Evolutionary conservation across 2,113 vertebrate genomes (phyloP), one percentile per base, ranked within the genome.

Genomic region (Excalfactoria chinensis): DNA sequence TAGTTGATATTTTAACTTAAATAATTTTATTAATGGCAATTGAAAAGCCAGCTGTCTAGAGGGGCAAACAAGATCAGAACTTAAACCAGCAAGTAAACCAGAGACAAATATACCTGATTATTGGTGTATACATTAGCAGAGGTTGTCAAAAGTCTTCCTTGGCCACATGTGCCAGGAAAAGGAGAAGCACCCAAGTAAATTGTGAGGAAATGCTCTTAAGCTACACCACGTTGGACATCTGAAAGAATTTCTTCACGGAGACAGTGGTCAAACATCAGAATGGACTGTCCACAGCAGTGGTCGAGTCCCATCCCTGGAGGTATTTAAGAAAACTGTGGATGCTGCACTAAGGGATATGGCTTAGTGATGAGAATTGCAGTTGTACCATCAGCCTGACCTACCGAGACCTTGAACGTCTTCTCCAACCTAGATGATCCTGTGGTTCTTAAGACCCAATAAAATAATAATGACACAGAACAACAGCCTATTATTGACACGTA

Each of bases 81-180:
- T n/a, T 28, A 34, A 75, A 73, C 5, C 26, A 78, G 22, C 44
- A 68, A 82, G 12, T 0, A 87, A 19, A 82, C 7, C 22, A 79
- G 44, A 8, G 58, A 53, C 11, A 90, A 11, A 34, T 53, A 81
- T 13, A 68, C 84, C 46, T 43, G 0, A 67, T 35, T 81, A 84
- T 28, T 74, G 60, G 77, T 6, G 2, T 4, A 83, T 18, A 58
- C 8, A 34, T 7, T 18, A 63, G 32, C 16, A 77, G 32, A 86
- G 46, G 22, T 84, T 66, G 86, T 56, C 2, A 82, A 59, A 92
- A 77, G 30, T 15, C 32, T 79, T 17, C 6, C 26, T 32, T 53
- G n/a, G 40, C 34, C 5, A 49, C 0, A 34, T 0, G 0, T 20
- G 28, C 32, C 70, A 88, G 40, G 16, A 68, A 40, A 86, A 34